phyloP scores from a whole-genome alignment of 2,113 vertebrate genomes.

The Mustela lutreola region DNA sequence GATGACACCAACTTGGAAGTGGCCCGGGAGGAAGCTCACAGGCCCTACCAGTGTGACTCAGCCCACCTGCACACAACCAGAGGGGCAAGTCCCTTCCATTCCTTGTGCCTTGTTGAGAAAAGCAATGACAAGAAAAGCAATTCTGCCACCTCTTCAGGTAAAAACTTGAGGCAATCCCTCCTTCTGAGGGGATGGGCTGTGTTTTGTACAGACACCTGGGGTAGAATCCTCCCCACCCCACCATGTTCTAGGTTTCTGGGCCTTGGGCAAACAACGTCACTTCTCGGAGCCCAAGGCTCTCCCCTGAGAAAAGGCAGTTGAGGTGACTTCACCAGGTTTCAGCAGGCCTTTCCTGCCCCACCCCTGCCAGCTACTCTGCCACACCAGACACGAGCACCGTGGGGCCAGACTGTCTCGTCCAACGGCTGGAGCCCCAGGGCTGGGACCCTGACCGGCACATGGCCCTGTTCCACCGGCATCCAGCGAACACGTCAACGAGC shows the following conservation, averaged over 20 bases:
- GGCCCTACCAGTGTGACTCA: background rate
- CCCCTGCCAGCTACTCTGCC: background rate
- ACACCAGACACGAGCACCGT: background rate
- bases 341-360: background rate
- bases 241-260: rapidly evolving
- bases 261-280: background rate
- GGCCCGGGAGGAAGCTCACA: too few species aligned
- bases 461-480: background rate
- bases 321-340: background rate
- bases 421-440: background rate
- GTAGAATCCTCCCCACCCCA: background rate
- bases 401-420: background rate
- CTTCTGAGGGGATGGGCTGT: background rate
- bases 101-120: background rate
- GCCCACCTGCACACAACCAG: background rate
- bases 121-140: background rate
- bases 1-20: background rate
- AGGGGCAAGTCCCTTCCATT: background rate
- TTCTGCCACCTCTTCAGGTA: background rate
- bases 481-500: background rate
- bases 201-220: background rate
- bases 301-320: background rate
- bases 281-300: background rate
- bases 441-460: rapidly evolving
- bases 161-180: background rate